Evolutionary conservation across 2,113 vertebrate species (phyloP), one percentile per base, ranked within the genome.

Genomic region (Ophthalmolycus amberensis): DNA sequence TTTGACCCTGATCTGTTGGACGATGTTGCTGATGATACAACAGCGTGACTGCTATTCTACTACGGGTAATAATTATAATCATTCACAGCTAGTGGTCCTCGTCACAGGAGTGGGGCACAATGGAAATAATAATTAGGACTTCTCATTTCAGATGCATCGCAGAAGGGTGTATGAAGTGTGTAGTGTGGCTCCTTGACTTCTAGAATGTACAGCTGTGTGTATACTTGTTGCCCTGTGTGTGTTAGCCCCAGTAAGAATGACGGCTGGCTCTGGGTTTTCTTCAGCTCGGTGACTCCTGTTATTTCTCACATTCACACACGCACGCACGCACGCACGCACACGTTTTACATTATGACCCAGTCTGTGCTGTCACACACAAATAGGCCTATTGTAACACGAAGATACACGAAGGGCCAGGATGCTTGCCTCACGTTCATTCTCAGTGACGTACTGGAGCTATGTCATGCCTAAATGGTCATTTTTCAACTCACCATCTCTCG

Each of bases 121-220:
- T 93, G 89, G 91, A 93, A 93, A 94, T 92, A 93, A 93, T 94
- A 93, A 93, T 94, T 93, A 93, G 88, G 87, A 90, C 89, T 88
- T 89, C 88, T 92, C 87, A 82, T 93, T 93, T 93, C 86, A 86
- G 82, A 92, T 90, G 90, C 89, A 83, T 74, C 59, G 15, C 79
- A 83, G 83, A 86, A 80, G 81, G 87, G 86, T 80, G 85, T 71
- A 84, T 90, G 75, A 79, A 90, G 88, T 86, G 86, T 82, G 83
- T 62, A 50, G 46, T 72, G 64, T 46, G 44, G 70, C 75, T 86
- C 81, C 84, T 77, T 88, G 92, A 85, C 89, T 83, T 88, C 82
- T 80, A 86, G 87, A 82, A 92, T 91, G 80, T 91, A 91, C 90
- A 91, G 88, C 87, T 92, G 90, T 89, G 87, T 85, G 87, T 89